Evolutionary conservation across 2,888 invertebrate genomes (phyloP).

Genomic region (Brachynemurus nebulosus): DNA sequence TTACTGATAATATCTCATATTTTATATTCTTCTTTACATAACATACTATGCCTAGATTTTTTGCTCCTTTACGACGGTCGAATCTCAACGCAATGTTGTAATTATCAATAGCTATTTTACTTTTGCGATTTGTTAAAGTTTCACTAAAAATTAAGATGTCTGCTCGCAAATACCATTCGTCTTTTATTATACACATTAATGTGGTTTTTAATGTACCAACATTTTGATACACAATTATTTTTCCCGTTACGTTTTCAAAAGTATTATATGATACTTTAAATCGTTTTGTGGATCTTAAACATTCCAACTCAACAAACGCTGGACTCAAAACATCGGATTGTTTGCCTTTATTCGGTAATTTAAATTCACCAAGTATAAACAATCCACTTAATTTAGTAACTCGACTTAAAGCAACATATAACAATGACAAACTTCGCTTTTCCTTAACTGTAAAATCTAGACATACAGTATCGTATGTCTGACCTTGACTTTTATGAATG

Average conservation of each 20-base stretch:
- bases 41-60: too few species aligned
- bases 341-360: conserved; percentile 4
- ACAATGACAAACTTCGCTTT: conserved; percentile 1
- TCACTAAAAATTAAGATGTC: too few species aligned
- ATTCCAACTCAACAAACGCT: conserved; percentile 2
- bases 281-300: conserved; percentile 1
- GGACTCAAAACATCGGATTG: not conserved
- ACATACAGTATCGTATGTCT: conserved; percentile 7
- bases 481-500: conserved; percentile 19
- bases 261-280: conserved; percentile 5
- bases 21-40: too few species aligned
- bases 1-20: too few species aligned
- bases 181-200: too few species aligned
- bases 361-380: conserved; percentile 19
- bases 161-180: too few species aligned
- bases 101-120: too few species aligned
- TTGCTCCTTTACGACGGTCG: too few species aligned
- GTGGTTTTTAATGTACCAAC: conserved; percentile 4
- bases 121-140: too few species aligned
- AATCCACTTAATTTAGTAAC: conserved; percentile 10
- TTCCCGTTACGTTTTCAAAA: conserved; percentile 4
- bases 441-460: conserved; percentile 5
- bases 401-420: conserved; percentile 10
- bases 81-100: too few species aligned
- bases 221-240: conserved; percentile 8